Evolutionary conservation across 2,888 invertebrate genomes (phyloP), one percentile per base, ranked within the genome.

Genomic region (Lymantria monacha): DNA sequence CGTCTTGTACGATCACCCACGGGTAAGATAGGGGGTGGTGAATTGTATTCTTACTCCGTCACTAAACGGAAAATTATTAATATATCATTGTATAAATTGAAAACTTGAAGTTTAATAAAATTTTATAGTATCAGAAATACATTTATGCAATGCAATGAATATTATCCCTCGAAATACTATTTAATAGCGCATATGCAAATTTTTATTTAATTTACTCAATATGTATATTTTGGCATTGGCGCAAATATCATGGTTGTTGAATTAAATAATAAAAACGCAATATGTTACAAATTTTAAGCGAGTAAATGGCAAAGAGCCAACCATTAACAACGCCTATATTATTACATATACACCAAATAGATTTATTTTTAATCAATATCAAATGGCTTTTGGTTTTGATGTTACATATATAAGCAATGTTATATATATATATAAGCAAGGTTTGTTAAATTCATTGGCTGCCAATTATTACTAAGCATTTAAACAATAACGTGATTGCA

Each of bases 261-360:
- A 87, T 87, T 85, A 85, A 86, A 87, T 83, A 84, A 83, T 84
- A 81, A 83, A 83, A 22, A 76, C 76, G 80, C 81, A 75, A 77
- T 85, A 84, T 74, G 70, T 80, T 81, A 76, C 83, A 83, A 83
- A 79, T 84, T 87, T 85, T 77, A 79, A 83, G 78, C 76, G 76
- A 74, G 66, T 68, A 67, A 78, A 81, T 87, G 87, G 87, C 85
- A 77, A 55, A 22, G 22, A 22, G 22, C 22, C 22, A 22, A 22
- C 22, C 2, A 22, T 22, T 22, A 22, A 22, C 22, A 57, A 72
- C 61, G 86, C 86, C 87, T 87, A 79, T 22, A 22, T 22, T 22
- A 3, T 2, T 5, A 22, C 22, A 22, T 22, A 5, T 22, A 22
- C 5, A 22, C 22, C 5, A 22, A 22, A 22, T 22, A 22, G 22